Evolutionary conservation across 1,140 invertebrate genomes (phyloP), one percentile per base, ranked within the genome.

Genomic region (Anagrus nilaparvatae): DNA sequence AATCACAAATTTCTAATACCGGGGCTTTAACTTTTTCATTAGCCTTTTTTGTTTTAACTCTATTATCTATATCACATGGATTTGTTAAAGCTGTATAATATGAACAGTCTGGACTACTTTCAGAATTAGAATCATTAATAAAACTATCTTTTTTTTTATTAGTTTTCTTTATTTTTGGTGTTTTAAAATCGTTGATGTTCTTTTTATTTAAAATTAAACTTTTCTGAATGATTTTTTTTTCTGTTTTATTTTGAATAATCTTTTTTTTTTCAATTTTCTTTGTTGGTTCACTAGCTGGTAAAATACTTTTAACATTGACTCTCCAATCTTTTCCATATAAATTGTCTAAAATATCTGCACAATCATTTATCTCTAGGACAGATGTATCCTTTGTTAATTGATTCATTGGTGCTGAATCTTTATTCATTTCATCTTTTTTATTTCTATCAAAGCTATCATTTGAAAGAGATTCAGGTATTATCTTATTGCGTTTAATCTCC

Each of bases 251-350:
- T 34, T 33, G 18, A 12, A 33, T 18, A 17, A 37, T 9, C 12
- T 44, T 46, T 38, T 34, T 45, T 8, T 39, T 8, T 49, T 60
- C 6, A 40, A 44, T 18, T 51, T 52, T 7, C 54, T 60, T 58
- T 57, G 58, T 43, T 51, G 63, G 29, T 53, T 72, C 56, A 25
- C 58, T 39, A 6, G 42, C 49, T 28, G 53, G 47, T 20, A 66
- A 13, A 16, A 65, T 25, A 10, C 18, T 19, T 43, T 56, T 48
- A 28, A 60, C 58, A 40, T 65, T 63, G 20, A 53, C 43, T 44
- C 71, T 61, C 72, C 72, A 75, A 2, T 56, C 35, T 40, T 52
- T 55, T 1, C 72, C 72, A 51, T 75, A 75, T 5, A 74, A 49
- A 48, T 71, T 59, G 33, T 71, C 71, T 12, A 74, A 54, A 24